These are phyloP conservation scores for Camelus dromedarius DNA, from an alignment of 2,113 vertebrate genomes.

Conservation along the genomic window DNA sequence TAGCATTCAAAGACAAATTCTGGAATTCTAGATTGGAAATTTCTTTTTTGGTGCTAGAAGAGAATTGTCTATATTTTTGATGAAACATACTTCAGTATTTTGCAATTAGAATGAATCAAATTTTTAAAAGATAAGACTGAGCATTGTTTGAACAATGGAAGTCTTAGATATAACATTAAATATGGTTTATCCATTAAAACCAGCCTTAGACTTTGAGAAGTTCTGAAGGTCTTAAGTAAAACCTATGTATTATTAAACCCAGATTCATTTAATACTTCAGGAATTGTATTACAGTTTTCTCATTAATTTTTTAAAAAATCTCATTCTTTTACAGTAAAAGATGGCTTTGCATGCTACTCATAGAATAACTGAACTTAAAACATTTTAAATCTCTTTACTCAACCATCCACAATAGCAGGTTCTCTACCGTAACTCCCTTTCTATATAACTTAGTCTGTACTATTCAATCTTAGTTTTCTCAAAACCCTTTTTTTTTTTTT, in stretches of 20 bases:
- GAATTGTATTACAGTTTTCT: neutral
- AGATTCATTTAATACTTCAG: neutral
- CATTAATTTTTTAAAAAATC: neutral
- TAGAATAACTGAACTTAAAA: neutral
- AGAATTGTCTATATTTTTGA: conserved; percentile 12
- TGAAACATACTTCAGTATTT: neutral
- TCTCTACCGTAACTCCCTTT: neutral
- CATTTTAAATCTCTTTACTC: neutral
- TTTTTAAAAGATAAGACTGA: neutral
- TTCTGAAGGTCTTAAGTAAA: neutral
- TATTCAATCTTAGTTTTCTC: neutral
- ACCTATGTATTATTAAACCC: neutral
- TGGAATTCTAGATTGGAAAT: neutral
- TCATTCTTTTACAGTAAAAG: neutral
- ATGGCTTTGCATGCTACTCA: neutral
- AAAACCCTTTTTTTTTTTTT: neutral
- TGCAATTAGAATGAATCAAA: neutral
- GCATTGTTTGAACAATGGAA: neutral
- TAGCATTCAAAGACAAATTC: neutral
- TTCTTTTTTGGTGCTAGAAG: neutral
- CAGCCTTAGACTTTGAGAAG: neutral
- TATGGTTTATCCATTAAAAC: neutral
- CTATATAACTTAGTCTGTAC: neutral
- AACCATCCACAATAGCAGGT: neutral
- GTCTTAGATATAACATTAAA: neutral